Percentiles rank a stretch among this genome's conserved stretches.
phyloP scores from a whole-genome alignment of 2,888 invertebrate species.

The Rhimphoctona megacephalus region DNA sequence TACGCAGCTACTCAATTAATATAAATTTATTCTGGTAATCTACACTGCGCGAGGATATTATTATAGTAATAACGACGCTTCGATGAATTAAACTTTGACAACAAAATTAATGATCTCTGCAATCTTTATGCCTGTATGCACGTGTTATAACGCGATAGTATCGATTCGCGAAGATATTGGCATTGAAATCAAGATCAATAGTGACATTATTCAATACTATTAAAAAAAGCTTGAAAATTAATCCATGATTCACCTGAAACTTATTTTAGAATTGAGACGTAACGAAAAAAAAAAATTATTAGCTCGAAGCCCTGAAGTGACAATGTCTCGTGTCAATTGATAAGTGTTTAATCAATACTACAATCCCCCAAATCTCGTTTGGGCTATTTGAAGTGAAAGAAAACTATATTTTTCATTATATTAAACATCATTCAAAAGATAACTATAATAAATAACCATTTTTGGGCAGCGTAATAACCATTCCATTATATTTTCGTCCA shows the following conservation, averaged over 20 bases:
- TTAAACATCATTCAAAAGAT: neutral
- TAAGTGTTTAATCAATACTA: no score
- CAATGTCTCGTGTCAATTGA: no score
- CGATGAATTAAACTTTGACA: conserved; percentile 14
- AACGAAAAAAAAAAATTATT: no score
- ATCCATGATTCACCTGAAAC: no score
- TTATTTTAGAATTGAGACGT: no score
- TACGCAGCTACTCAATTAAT: conserved; percentile 7
- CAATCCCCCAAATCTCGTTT: no score
- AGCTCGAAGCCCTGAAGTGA: no score
- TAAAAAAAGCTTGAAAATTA: no score
- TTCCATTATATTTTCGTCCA: no score
- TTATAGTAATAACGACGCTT: conserved; percentile 6
- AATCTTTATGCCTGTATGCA: neutral
- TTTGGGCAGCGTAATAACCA: neutral
- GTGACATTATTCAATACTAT: no score
- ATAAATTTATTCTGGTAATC: conserved; percentile 19
- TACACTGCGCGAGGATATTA: neutral
- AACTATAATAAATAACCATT: neutral
- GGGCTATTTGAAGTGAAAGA: no score
- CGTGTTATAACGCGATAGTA: neutral
- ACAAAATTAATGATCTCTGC: conserved; percentile 14
- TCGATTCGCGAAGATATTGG: neutral
- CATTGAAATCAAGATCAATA: neutral
- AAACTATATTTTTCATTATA: no score